Evolutionary conservation across 2,888 invertebrate species (phyloP).

Genomic region (Plagodis pulveraria): DNA sequence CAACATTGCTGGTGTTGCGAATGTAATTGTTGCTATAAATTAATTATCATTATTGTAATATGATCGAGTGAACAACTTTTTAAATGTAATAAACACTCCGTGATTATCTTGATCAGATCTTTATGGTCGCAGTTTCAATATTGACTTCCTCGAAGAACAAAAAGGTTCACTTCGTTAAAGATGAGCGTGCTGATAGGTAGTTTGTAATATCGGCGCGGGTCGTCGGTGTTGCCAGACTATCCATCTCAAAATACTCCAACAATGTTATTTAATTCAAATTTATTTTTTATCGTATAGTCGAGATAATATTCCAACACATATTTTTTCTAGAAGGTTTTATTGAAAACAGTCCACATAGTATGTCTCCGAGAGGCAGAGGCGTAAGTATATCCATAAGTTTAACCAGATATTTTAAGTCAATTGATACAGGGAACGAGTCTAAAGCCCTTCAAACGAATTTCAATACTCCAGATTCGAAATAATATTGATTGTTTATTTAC

Average conservation of each 20-base stretch:
- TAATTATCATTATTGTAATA: slow-evolving; percentile 62
- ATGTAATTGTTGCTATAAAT: slow-evolving; percentile 65
- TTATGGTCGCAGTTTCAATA: slow-evolving; percentile 14
- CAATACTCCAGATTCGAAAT: no score
- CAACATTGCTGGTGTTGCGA: slow-evolving; percentile 65
- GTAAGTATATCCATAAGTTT: no score
- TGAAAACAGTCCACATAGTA: no score
- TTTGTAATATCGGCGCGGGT: slow-evolving; percentile 15
- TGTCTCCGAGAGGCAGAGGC: no score
- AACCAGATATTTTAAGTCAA: no score
- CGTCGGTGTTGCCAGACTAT: slow-evolving; percentile 13
- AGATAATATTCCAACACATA: no score
- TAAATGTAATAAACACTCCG: slow-evolving; percentile 26
- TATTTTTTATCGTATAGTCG: no score
- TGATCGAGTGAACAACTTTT: slow-evolving; percentile 43
- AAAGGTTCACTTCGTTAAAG: slow-evolving; percentile 18
- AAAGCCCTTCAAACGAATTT: no score
- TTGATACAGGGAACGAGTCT: no score
- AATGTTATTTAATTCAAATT: not conserved
- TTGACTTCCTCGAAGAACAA: slow-evolving; percentile 24
- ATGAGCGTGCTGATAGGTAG: slow-evolving; percentile 22
- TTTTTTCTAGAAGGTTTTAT: no score
- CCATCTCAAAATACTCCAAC: not conserved
- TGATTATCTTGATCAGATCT: slow-evolving; percentile 15
- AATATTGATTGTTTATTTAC: no score